Evolutionary conservation across 2,888 invertebrate species (phyloP).

Genomic region (Torymus auratus): DNA sequence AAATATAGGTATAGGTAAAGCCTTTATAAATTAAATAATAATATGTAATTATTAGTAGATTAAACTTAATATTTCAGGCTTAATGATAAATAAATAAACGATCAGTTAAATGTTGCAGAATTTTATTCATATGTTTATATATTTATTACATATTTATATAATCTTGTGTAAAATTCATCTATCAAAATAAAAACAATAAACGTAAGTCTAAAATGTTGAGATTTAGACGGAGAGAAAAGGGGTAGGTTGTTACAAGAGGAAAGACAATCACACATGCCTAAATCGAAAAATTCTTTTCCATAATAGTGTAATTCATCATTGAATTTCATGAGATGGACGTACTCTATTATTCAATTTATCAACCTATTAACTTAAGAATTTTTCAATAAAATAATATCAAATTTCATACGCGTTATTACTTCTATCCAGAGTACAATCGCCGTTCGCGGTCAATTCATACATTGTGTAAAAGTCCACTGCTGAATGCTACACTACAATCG

Average conservation of each 20-base stretch:
- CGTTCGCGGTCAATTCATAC: slow-evolving; percentile 63
- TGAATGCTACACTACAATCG: slow-evolving; percentile 58
- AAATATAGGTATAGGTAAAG: too few relatives aligned
- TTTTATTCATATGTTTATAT: slow-evolving; percentile 72
- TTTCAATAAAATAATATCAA: slow-evolving; percentile 56
- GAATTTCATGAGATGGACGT: slow-evolving; percentile 50
- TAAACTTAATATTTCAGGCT: neutral
- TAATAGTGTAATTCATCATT: slow-evolving; percentile 49
- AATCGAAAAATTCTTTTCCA: slow-evolving; percentile 53
- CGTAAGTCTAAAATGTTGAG: slow-evolving; percentile 67
- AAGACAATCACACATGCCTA: slow-evolving; percentile 53
- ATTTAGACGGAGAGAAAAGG: slow-evolving; percentile 61
- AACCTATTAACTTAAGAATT: slow-evolving; percentile 36
- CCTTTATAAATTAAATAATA: neutral
- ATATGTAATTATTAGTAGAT: neutral
- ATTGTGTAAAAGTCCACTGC: slow-evolving; percentile 63
- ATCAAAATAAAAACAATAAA: slow-evolving; percentile 74
- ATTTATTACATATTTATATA: slow-evolving; percentile 74
- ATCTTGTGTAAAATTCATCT: slow-evolving; percentile 73
- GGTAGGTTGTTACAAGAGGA: slow-evolving; percentile 48
- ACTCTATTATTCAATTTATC: slow-evolving; percentile 34
- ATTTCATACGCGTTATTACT: slow-evolving; percentile 44
- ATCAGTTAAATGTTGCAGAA: slow-evolving; percentile 68
- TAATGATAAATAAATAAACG: slow-evolving; percentile 50
- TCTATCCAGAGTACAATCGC: slow-evolving; percentile 55